These are phyloP conservation scores for Megathymus violae DNA, from an alignment of 1,140 invertebrate genomes.

Conservation along the genomic window DNA sequence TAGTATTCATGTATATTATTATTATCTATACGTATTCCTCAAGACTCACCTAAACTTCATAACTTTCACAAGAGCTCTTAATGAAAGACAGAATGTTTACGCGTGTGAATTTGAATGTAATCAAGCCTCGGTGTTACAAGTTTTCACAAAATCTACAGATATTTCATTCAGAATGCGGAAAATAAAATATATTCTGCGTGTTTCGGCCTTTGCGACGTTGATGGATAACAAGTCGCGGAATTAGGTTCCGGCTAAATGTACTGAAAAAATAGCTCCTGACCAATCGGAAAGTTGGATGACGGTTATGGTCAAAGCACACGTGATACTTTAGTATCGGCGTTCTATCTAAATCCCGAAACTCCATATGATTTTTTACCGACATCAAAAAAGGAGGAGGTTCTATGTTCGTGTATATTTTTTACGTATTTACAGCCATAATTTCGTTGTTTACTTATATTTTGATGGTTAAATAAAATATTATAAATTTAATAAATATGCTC, in stretches of 20 bases:
- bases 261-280: conserved; percentile 27
- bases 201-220: conserved; percentile 29
- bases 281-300: conserved; percentile 11
- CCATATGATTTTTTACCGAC: too few relatives aligned
- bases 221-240: conserved; percentile 26
- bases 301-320: not conserved
- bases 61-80: conserved; percentile 24
- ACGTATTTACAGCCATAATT: too few relatives aligned
- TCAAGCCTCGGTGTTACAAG: conserved; percentile 22
- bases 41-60: too few relatives aligned
- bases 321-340: too few relatives aligned
- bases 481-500: too few relatives aligned
- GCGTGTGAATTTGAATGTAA: conserved; percentile 34
- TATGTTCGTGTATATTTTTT: too few relatives aligned
- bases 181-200: conserved; percentile 24
- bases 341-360: too few relatives aligned
- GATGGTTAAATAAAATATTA: too few relatives aligned
- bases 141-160: conserved; percentile 24
- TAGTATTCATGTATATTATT: too few relatives aligned
- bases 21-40: too few relatives aligned
- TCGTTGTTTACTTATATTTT: too few relatives aligned
- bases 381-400: too few relatives aligned
- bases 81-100: conserved; percentile 29
- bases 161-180: conserved; percentile 25
- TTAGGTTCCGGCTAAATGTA: conserved; percentile 33